Base-by-base conservation (phyloP, 64 coral and sea anemone genomes). In the Acropora tenuis region DNA sequence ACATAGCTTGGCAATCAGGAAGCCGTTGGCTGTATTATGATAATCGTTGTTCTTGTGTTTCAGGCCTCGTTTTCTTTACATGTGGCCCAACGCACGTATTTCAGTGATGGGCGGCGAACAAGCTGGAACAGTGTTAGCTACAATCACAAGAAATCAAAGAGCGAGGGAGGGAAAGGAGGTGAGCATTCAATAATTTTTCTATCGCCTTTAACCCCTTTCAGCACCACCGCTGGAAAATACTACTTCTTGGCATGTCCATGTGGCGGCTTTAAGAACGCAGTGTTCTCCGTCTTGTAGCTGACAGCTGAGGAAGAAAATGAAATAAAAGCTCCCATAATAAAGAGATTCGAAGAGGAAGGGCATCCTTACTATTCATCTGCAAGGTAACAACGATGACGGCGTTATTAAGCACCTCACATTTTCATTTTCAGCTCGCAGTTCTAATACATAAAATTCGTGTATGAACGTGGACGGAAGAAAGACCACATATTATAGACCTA, bases 101-200 rank as follows among this genome's bases (percentile, higher is more conserved):
- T 98, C 97, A 48, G 97, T 98, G 76, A 98, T 98, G 97, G 97
- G 97, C 3, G 97, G 97, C 2, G 97, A 98, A 65, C 97, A 98
- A 71, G 97, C 97, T 2, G 97, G 91, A 0, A 98, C 97, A 30
- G 97, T 98, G 6, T 84, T 98, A 6, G 75, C 97, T 1, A 98
- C 97, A 17, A 94, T 98, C 16, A 92, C 97, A 6, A 95, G 86
- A 83, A 89, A 95, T 43, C 97, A 98, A 78, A 93, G 94, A 89
- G 77, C 82, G 69, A 79, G 93, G 8, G 95, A 96, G 50, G 95
- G 95, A 69, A 96, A 94, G 57, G 82, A 96, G 82, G 95, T 96
- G 6, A 10, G 81, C 50, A 65, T 65, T 12, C 41, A 18, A 71
- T 5, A 71, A 71, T 3, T 43, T 44, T 44, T 40, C 1, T 15